Evolutionary conservation across 2,797 vertebrate genomes (phyloP).

Genomic region (Sebastes hubbsi): DNA sequence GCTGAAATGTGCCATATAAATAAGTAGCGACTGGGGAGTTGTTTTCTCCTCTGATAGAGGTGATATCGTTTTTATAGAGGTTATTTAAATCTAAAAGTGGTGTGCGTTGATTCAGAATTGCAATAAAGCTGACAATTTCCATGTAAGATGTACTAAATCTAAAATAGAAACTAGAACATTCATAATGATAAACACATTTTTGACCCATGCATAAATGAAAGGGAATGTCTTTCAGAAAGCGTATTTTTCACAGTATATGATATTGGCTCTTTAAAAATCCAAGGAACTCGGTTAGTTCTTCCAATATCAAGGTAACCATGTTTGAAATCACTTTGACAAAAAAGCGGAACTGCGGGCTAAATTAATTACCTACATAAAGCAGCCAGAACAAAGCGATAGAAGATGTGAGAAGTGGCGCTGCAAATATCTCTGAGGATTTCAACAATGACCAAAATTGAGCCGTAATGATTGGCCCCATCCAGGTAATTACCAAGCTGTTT

Average conservation of each 20-base stretch:
- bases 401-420: constrained; percentile 26
- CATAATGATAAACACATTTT: neutral
- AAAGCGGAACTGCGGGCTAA: neutral
- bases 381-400: neutral
- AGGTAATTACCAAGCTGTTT: constrained; percentile 45
- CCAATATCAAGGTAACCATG: neutral
- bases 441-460: constrained; percentile 53
- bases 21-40: neutral
- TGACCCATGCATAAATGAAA: neutral
- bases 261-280: neutral
- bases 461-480: constrained; percentile 49
- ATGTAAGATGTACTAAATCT: neutral
- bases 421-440: constrained; percentile 37
- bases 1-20: neutral
- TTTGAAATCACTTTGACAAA: constrained; percentile 14
- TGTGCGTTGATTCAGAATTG: neutral
- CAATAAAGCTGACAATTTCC: neutral
- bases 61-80: constrained; percentile 1
- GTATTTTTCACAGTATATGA: neutral
- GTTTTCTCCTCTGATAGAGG: constrained; percentile 2
- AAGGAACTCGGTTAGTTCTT: neutral
- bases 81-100: neutral
- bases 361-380: neutral
- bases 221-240: neutral
- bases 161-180: neutral